These are phyloP conservation scores for Drosophila maculinotata DNA, from an alignment of 2,888 invertebrate species.

Conservation along the genomic window DNA sequence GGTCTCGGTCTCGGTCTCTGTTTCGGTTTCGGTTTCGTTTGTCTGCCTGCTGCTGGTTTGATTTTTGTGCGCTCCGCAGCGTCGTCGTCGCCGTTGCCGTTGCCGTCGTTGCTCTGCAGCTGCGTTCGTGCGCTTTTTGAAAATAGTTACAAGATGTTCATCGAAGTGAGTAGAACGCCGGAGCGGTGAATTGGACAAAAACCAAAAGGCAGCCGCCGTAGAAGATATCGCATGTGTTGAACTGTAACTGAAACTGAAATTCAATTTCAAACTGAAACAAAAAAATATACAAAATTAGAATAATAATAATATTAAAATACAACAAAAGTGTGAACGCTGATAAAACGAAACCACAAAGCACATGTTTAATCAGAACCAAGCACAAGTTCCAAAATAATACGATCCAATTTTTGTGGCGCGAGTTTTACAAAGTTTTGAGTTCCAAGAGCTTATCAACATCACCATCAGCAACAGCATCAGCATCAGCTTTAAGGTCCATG, in stretches of 20 bases:
- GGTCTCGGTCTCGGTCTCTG: constrained; percentile 65
- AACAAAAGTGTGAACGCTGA: constrained; percentile 8
- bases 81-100: constrained; percentile 39
- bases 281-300: constrained; percentile 22
- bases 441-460: constrained; percentile 15
- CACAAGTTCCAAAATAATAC: constrained; percentile 30
- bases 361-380: constrained; percentile 28
- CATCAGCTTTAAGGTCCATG: constrained; percentile 46
- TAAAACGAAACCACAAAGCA: constrained; percentile 9
- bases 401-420: constrained; percentile 36
- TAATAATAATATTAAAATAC: constrained; percentile 19
- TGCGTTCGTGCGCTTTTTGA: constrained; percentile 82
- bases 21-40: constrained; percentile 65
- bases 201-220: constrained; percentile 48
- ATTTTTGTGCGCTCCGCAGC: constrained; percentile 68
- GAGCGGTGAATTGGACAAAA: constrained; percentile 76
- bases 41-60: constrained; percentile 70
- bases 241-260: constrained; percentile 44
- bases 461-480: constrained; percentile 4
- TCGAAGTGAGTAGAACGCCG: constrained; percentile 84
- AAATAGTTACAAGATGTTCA: constrained; percentile 85
- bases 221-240: constrained; percentile 46
- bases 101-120: constrained; percentile 74
- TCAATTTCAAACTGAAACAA: constrained; percentile 35
- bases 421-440: constrained; percentile 23